A percentile compares a stretch with the other conserved stretches of the same genome.
Evolutionary conservation across 2,888 invertebrate genomes (phyloP).

Genomic region (Ganaspis brasiliensis): DNA sequence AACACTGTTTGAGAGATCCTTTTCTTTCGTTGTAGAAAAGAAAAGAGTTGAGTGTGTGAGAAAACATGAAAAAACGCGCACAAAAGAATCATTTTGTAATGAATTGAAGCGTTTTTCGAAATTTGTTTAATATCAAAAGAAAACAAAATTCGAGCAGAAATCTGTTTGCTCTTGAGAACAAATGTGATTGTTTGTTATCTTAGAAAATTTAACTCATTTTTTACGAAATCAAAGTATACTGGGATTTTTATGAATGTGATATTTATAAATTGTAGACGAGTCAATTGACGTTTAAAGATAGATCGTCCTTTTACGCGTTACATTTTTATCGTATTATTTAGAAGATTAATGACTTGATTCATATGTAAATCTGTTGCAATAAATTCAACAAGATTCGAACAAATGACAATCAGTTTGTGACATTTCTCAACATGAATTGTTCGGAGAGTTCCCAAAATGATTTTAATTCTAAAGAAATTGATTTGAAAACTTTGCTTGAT

Average conservation of each 20-base stretch:
- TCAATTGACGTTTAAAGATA: not conserved
- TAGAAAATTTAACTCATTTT: not conserved
- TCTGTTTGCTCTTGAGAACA: not conserved
- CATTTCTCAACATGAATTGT: not conserved
- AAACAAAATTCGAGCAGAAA: not conserved
- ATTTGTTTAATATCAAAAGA: not conserved
- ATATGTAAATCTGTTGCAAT: conserved; percentile 52
- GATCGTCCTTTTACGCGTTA: not conserved
- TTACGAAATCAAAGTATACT: conserved; percentile 3
- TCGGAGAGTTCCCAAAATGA: not conserved
- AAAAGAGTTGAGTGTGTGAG: not conserved
- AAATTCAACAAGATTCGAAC: conserved; percentile 46
- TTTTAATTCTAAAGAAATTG: not conserved
- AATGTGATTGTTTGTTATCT: not conserved
- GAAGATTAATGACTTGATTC: conserved; percentile 24
- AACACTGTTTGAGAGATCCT: not conserved
- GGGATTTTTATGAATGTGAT: conserved; percentile 35
- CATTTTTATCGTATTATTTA: conserved; percentile 25
- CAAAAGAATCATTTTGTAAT: conserved; percentile 24
- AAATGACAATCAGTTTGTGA: conserved; percentile 1
- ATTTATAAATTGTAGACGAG: not conserved
- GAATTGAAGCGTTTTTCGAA: not conserved
- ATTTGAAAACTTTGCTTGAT: not conserved
- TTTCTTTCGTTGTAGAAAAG: conserved; percentile 35
- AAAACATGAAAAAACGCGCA: conserved; percentile 25